Percentiles rank a stretch among this genome's conserved stretches.
phyloP scores from a whole-genome alignment of 2,888 invertebrate species.

The Apotomis betuletana region DNA sequence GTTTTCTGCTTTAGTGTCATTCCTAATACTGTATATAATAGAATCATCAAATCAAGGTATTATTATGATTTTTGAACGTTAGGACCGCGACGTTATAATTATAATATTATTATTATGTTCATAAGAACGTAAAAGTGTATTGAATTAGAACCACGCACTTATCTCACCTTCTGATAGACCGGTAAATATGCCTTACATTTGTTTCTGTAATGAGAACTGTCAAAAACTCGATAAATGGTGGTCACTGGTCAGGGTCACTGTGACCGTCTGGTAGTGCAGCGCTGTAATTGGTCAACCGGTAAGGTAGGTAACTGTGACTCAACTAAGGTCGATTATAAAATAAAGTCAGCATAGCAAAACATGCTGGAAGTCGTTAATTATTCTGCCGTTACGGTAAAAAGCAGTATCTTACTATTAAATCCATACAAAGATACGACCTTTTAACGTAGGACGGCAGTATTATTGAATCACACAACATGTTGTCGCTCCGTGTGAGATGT shows the following conservation, averaged over 20 bases:
- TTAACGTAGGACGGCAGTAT: not conserved
- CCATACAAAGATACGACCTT: too few relatives aligned
- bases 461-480: conserved; percentile 15
- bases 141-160: too few relatives aligned
- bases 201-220: conserved; percentile 2
- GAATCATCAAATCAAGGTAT: too few relatives aligned
- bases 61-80: too few relatives aligned
- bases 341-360: not conserved
- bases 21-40: too few relatives aligned
- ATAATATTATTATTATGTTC: too few relatives aligned
- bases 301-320: conserved; percentile 16
- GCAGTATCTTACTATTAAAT: too few relatives aligned
- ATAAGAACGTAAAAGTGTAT: too few relatives aligned
- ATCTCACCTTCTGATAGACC: not conserved
- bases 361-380: not conserved
- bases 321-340: conserved; percentile 31
- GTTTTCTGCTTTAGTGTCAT: too few relatives aligned
- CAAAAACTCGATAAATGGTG: conserved; percentile 5
- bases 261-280: conserved; percentile 20
- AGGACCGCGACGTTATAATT: too few relatives aligned
- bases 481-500: conserved; percentile 5
- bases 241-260: conserved; percentile 17
- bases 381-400: too few relatives aligned
- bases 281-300: conserved; percentile 1
- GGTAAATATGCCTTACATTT: not conserved